Base-by-base conservation (phyloP, 2,113 vertebrate genomes). In the Marmota flaviventris region DNA sequence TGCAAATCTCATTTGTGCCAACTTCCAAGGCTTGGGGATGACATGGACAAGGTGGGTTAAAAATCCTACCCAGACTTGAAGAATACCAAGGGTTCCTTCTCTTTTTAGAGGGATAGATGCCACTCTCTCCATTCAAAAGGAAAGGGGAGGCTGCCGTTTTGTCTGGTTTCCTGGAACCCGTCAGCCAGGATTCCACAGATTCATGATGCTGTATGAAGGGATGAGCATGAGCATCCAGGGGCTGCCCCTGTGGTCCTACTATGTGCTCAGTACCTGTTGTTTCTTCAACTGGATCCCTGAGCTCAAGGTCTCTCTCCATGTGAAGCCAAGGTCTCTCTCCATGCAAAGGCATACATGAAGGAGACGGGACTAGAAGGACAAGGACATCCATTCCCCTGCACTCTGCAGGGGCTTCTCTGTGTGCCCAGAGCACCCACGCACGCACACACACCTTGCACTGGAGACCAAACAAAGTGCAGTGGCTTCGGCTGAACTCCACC, bases 401-500 rank as follows among this genome's bases (percentile, higher is more conserved):
- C 65, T 51, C 65, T 5, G 70, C 84, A 89, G 12, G 6, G 11
- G 25, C 14, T 45, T 82, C 67, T 85, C 25, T 0, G 17, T 6
- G 22, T 22, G n/a, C 13, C 0, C 65, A 0, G 3, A 39, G 78
- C 11, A 4, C 75, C 39, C 63, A 22, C 7, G 22, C 11, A 39
- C 56, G 25, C 11, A 25, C 11, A 24, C 25, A 93, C 14, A 89
- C 72, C 75, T 45, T 4, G 2, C 8, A 1, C 2, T 61, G 84
- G 89, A 83, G 76, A 48, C 8, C 76, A 89, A 90, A 17, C 93
- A 92, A 83, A 95, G 77, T 0, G 7, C 45, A 12, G 67, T 4
- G 37, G 87, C 95, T 98, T 96, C 24, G 0, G 39, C 5, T 1
- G 70, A 95, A 97, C 91, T 93, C 97, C 63, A 90, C 89, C 92